Conservation (phyloP, 1,140 invertebrate genomes). For the Dermatophagoides farinae region DNA sequence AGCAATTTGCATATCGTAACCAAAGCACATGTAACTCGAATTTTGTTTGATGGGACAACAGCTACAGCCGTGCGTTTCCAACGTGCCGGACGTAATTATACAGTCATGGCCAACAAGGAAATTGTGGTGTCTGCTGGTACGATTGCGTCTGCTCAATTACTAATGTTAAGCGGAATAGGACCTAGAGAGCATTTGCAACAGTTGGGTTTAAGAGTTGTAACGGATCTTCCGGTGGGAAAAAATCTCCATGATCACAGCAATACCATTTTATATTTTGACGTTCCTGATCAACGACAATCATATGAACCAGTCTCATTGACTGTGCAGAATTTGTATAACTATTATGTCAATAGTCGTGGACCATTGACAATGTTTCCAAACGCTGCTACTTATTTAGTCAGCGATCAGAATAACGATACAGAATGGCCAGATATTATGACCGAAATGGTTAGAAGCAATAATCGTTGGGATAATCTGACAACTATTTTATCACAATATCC, state of each 20-base stretch:
- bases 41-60: constrained; percentile 3
- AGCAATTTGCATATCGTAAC: constrained; percentile 51
- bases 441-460: constrained; percentile 8
- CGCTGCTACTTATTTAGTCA: constrained; percentile 4
- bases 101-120: constrained; percentile 44
- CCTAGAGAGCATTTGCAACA: constrained; percentile 38
- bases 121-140: constrained; percentile 45
- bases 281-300: constrained; percentile 3
- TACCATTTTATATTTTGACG: constrained; percentile 19
- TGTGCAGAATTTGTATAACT: constrained; percentile 8
- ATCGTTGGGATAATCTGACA: constrained; percentile 1
- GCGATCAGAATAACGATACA: not conserved
- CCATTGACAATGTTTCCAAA: constrained; percentile 27
- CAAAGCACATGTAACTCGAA: constrained; percentile 16
- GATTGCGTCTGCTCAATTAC: constrained; percentile 26
- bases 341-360: constrained; percentile 36
- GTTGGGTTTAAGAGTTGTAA: constrained; percentile 10
- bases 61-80: constrained; percentile 51
- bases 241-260: constrained; percentile 24
- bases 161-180: constrained; percentile 51
- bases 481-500: not conserved
- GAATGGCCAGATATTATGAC: constrained; percentile 9
- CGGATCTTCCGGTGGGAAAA: constrained; percentile 27
- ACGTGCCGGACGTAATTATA: constrained; percentile 37
- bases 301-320: not conserved